Percentiles rank a stretch among this genome's conserved stretches.
phyloP scores from a whole-genome alignment of 2,797 vertebrate genomes.

The Oophaga sylvatica region DNA sequence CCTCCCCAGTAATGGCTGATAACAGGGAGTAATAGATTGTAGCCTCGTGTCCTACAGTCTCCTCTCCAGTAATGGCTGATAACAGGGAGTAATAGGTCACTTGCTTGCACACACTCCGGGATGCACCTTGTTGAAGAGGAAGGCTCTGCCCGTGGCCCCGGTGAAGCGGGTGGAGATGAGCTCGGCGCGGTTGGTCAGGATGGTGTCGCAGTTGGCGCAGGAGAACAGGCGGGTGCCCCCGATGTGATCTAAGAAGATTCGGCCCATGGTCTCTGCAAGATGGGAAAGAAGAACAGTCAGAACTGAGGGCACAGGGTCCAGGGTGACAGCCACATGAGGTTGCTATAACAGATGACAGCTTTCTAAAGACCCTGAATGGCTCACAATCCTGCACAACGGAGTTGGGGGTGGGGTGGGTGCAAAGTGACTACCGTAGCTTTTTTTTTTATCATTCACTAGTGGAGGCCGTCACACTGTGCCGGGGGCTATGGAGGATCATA shows the following conservation, averaged over 20 bases:
- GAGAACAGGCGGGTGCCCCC: slow-evolving; percentile 97
- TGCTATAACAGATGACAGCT: background rate
- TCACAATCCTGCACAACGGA: no score
- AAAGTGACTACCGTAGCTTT: no score
- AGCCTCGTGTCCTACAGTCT: background rate
- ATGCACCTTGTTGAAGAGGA: slow-evolving; percentile 97
- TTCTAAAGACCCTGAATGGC: no score
- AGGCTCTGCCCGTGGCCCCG: slow-evolving; percentile 94
- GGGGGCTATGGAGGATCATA: no score
- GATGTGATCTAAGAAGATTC: slow-evolving; percentile 98
- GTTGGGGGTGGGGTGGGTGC: no score
- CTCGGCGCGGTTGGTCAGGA: slow-evolving; percentile 95
- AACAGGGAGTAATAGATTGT: background rate
- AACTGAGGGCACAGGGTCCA: background rate
- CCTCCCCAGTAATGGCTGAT: no score
- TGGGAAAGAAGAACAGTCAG: background rate
- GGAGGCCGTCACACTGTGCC: no score
- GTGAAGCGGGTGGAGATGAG: slow-evolving; percentile 98
- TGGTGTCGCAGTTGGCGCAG: slow-evolving; percentile 97
- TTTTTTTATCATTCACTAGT: no score
- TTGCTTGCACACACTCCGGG: background rate
- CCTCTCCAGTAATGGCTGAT: background rate
- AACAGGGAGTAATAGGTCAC: background rate
- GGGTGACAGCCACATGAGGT: background rate
- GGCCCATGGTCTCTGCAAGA: slow-evolving; percentile 81